Base-by-base conservation (phyloP, 2,113 vertebrate species). In the Tympanuchus pallidicinctus region DNA sequence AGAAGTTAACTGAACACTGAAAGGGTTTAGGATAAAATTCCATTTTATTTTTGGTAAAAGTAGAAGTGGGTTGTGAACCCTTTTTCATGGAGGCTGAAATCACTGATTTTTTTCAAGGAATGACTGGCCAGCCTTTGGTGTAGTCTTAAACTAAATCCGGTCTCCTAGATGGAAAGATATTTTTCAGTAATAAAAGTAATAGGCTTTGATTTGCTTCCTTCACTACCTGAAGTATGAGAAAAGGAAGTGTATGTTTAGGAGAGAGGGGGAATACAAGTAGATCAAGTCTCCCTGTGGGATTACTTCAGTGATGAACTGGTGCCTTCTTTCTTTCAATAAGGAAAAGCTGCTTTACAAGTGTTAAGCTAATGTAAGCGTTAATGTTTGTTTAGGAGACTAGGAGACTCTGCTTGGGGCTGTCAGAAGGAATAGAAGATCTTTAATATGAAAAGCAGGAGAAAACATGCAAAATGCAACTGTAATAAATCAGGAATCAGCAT, bases 311-410 rank as follows among this genome's bases (percentile, higher is more conserved):
- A 82, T 69, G 66, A 93, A 84, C 52, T 75, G 54, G 40, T 86
- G 59, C 71, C 86, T 93, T 92, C 71, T 91, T 95, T 91, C 67
- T 88, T 92, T 86, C 73, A 42, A n/a, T 71, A 14, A 34, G 65
- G 83, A 90, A 94, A 96, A 92, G 57, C 90, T 89, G 52, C 86
- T 90, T 96, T 94, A 40, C 69, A 85, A 95, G 82, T 75, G 84
- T 83, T 80, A 85, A 8, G 0, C 67, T 94, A 88, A 94, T 93
- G 32, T 60, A 86, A 95, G 80, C 85, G 83, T 93, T 90, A 82
- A 77, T 52, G 77, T 91, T 89, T 93, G 59, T 64, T 80, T 93
- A 90, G 83, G 90, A 86, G 79, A 66, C 63, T 57, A 67, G 59
- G 71, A 71, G 57, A 59, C 66, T 82, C 40, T 52, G 57, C 92